Conservation (phyloP, 1,140 invertebrate species). For the Ectropis grisescens region DNA sequence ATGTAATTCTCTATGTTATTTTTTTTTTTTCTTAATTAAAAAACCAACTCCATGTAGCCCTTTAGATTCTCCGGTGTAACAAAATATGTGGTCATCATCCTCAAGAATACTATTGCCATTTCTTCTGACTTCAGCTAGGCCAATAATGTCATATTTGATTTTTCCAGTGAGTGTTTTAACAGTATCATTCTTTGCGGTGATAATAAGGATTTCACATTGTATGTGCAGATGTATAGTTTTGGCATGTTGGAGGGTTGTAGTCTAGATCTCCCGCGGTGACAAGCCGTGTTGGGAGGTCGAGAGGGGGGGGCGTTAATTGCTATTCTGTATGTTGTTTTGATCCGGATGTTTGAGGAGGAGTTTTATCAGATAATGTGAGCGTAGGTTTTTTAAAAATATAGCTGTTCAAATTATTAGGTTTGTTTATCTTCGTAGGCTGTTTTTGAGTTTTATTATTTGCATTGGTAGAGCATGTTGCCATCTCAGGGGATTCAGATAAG, state of each 20-base stretch:
- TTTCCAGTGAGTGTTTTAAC: neutral
- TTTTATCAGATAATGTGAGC: too few species aligned
- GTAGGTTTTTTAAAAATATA: too few species aligned
- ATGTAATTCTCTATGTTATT: constrained; percentile 1
- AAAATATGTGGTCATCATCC: constrained; percentile 1
- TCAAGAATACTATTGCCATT: neutral
- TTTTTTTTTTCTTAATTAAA: constrained; percentile 1
- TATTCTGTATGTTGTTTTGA: too few species aligned
- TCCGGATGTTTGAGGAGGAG: too few species aligned
- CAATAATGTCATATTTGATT: constrained; percentile 1
- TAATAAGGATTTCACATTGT: constrained; percentile 2
- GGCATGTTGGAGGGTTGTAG: constrained; percentile 14
- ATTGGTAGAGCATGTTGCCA: too few species aligned
- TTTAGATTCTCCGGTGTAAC: neutral
- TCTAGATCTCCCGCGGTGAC: constrained; percentile 20
- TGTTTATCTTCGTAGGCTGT: too few species aligned
- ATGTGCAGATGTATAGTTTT: constrained; percentile 6
- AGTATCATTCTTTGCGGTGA: neutral
- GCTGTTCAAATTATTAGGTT: too few species aligned
- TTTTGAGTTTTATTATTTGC: too few species aligned
- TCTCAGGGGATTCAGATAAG: too few species aligned
- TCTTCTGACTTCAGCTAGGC: constrained; percentile 1
- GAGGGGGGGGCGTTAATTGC: constrained; percentile 11
- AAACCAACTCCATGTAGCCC: constrained; percentile 2
- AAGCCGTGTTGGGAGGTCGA: constrained; percentile 20